A percentile compares a stretch with the other conserved stretches of the same genome.
Evolutionary conservation across 1,140 invertebrate genomes (phyloP).

Genomic region (Charaxes varanes): DNA sequence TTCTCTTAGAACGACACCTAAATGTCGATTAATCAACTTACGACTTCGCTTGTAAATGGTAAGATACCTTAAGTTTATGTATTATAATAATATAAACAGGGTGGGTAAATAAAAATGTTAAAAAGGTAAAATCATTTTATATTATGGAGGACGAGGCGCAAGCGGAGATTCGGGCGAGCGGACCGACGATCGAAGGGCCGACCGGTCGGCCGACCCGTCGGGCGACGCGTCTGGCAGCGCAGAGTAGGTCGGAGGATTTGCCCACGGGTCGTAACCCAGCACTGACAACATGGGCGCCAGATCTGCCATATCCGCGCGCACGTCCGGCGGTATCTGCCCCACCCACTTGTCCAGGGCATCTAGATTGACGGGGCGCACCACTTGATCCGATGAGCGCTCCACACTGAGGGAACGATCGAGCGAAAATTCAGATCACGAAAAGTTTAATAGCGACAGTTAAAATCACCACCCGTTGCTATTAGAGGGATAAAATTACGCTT

Average conservation of each 20-base stretch:
- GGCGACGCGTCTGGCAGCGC: conserved; percentile 23
- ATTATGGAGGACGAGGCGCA: conserved; percentile 17
- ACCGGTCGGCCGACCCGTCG: background rate
- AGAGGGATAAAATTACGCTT: too few species aligned
- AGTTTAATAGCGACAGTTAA: too few species aligned
- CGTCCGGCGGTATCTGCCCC: conserved; percentile 92
- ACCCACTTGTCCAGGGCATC: conserved; percentile 98
- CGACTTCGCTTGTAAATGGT: too few species aligned
- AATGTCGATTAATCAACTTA: too few species aligned
- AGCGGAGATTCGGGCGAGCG: conserved; percentile 8
- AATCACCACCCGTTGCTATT: too few species aligned
- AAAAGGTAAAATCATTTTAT: conserved; percentile 4
- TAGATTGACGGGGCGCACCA: conserved; percentile 97
- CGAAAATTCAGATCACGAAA: background rate
- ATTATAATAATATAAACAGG: too few species aligned
- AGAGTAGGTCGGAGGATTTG: conserved; percentile 95
- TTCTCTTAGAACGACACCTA: too few species aligned
- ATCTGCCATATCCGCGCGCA: conserved; percentile 91
- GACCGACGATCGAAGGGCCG: background rate
- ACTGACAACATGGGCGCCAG: conserved; percentile 94
- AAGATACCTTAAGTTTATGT: too few species aligned
- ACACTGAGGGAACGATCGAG: conserved; percentile 78
- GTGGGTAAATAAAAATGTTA: background rate
- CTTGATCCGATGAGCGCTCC: conserved; percentile 98
- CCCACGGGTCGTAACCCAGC: conserved; percentile 94